Base-by-base conservation (phyloP, 2,888 invertebrate genomes). In the Sceliomorpha sp. region DNA sequence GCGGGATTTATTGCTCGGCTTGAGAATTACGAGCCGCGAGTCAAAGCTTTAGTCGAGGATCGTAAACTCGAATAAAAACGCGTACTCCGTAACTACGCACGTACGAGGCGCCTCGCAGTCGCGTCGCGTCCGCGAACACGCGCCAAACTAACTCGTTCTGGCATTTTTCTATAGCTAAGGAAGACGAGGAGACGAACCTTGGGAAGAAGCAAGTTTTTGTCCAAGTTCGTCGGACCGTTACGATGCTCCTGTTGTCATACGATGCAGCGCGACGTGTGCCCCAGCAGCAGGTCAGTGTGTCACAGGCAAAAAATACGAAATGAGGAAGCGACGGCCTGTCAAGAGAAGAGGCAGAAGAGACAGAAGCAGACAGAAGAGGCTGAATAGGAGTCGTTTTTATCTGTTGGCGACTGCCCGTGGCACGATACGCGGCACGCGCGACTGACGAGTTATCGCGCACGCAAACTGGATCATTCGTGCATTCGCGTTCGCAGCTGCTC, bases 201-300 rank as follows among this genome's bases (percentile, higher is more conserved):
- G 34, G 39, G 17, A 14, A 40, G 47, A 47, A 66, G 47, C 70
- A 60, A 70, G 70, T 63, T 73, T 67, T 42, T 53, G 55, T 37
- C 20, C 29, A 14, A 20, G 42, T 53, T 24, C 31, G 32, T 37
- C 32, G 53, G 34, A 40, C 62, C 53, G 63, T 63, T 53, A 48
- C 14, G 44, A 62, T 24, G 53, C 24, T 45, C 24, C 13, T n/a
- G n/a, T 31, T 50, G 60, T 51, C 44, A 60, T 44, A 51, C 36
- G 42, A 42, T 42, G 42, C 42, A 36, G 51, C 36, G 60, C 36
- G 42, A 42, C 26, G 42, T 26, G 24, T 42, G 24, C 20, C 26
- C 42, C 24, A n/a, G n/a, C n/a, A n/a, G 20, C 48, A 47, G 63
- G 63, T 63, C 63, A 63, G 63, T 63, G 55, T 55, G 63, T 63